These are phyloP conservation scores for Phalanger gymnotis DNA, from an alignment of 2,797 vertebrate genomes.

Conservation along the genomic window DNA sequence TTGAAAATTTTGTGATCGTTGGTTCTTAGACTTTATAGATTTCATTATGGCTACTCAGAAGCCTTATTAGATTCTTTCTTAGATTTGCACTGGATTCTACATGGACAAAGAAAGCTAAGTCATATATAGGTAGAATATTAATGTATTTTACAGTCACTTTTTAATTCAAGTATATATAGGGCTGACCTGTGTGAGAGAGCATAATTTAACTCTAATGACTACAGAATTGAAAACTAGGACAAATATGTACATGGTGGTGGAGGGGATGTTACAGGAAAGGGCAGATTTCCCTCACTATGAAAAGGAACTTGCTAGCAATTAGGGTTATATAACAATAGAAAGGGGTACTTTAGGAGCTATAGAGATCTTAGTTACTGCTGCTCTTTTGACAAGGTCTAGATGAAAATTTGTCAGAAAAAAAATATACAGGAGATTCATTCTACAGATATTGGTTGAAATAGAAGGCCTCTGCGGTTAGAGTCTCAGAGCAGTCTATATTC, in stretches of 20 bases:
- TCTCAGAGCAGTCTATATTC: background rate
- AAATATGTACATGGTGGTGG: background rate
- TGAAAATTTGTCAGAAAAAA: background rate
- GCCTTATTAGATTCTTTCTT: background rate
- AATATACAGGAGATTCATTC: background rate
- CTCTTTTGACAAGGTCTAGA: background rate
- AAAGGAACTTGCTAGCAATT: background rate
- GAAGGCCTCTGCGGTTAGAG: background rate
- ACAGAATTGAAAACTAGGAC: background rate
- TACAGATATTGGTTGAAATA: background rate
- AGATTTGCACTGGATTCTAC: background rate
- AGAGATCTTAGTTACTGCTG: background rate
- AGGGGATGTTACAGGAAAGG: background rate
- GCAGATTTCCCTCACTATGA: background rate
- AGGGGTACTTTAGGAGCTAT: background rate
- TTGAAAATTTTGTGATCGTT: background rate
- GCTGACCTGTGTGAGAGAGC: background rate
- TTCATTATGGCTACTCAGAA: background rate
- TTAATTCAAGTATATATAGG: background rate
- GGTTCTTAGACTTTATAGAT: background rate
- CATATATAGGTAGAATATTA: background rate
- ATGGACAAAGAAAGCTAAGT: background rate
- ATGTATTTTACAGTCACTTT: background rate
- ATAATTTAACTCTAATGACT: background rate
- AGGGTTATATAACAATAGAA: background rate